phyloP scores from a whole-genome alignment of 1,140 invertebrate genomes.

The Euwallacea similis region DNA sequence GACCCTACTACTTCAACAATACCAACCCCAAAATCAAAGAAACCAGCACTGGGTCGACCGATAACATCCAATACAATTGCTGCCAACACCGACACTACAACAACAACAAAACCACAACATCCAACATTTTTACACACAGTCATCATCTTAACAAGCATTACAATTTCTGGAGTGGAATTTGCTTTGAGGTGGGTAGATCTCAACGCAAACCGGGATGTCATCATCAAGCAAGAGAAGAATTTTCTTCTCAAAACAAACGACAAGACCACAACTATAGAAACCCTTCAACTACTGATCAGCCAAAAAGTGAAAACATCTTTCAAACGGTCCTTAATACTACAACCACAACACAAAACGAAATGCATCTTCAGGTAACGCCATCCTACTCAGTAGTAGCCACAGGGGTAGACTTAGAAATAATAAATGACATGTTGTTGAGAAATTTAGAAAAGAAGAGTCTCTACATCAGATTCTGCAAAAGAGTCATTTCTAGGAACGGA shows the following conservation, averaged over 20 bases:
- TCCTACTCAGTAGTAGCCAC: no score
- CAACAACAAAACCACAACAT: background rate
- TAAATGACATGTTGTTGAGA: no score
- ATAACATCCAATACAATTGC: background rate
- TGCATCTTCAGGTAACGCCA: no score
- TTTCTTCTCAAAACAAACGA: background rate
- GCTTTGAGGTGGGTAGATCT: background rate
- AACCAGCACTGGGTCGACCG: background rate
- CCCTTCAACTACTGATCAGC: background rate
- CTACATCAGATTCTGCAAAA: no score
- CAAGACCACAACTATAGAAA: background rate
- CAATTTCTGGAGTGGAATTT: background rate
- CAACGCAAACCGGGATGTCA: background rate
- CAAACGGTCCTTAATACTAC: background rate
- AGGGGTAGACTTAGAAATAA: no score
- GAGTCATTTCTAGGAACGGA: no score
- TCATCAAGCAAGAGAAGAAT: background rate
- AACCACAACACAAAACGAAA: no score
- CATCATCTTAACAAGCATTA: background rate
- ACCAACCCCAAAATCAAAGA: background rate
- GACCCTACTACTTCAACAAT: background rate
- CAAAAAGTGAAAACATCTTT: background rate
- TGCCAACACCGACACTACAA: background rate
- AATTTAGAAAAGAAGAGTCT: no score
- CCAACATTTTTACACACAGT: background rate